These are phyloP conservation scores for Protomyctophum bolini DNA, from an alignment of 2,113 vertebrate species.

Conservation along the genomic window DNA sequence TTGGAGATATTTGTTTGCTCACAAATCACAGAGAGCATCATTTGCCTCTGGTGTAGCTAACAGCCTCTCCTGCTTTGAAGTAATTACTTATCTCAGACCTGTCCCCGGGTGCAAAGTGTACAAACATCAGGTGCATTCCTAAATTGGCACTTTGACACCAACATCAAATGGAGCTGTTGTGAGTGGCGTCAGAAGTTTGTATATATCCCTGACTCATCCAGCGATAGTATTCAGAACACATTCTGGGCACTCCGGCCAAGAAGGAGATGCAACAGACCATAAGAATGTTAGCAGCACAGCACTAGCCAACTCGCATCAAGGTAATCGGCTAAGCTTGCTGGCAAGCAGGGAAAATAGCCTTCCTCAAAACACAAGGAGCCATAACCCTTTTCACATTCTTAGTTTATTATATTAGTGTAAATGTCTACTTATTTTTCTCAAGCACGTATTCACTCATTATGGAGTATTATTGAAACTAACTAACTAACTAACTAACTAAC, in stretches of 20 bases:
- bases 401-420: no score
- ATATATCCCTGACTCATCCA: constrained; percentile 16
- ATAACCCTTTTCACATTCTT: no score
- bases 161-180: constrained; percentile 34
- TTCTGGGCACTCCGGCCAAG: constrained; percentile 2
- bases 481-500: no score
- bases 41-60: constrained; percentile 43
- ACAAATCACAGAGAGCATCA: constrained; percentile 31
- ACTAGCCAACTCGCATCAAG: constrained; percentile 13
- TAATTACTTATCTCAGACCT: constrained; percentile 69
- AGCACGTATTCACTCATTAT: no score
- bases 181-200: constrained; percentile 37
- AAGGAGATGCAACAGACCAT: constrained; percentile 11
- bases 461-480: no score
- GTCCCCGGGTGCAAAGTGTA: constrained; percentile 56
- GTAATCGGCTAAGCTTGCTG: constrained; percentile 11
- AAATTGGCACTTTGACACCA: constrained; percentile 35
- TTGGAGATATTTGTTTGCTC: constrained; percentile 18
- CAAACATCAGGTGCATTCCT: constrained; percentile 50
- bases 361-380: no score
- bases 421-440: no score
- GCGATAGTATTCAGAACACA: not conserved
- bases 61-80: constrained; percentile 48
- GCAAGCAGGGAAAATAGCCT: constrained; percentile 30
- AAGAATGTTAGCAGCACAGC: not conserved